Evolutionary conservation across 2,888 invertebrate species (phyloP).

Genomic region (Morpho deidamia): DNA sequence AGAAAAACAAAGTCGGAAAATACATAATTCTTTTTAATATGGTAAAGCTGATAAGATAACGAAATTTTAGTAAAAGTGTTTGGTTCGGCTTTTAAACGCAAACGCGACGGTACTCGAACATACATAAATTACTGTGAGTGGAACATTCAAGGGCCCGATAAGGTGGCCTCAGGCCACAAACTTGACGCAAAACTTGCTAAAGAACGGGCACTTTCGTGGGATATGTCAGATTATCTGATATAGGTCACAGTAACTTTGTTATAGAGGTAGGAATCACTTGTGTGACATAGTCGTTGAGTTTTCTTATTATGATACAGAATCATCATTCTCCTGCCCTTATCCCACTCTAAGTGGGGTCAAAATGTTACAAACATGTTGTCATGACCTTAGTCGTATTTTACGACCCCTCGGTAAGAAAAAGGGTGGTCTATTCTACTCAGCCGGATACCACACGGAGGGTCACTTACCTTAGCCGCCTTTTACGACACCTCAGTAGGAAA

Average conservation of each 20-base stretch:
- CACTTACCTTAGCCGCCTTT: no score
- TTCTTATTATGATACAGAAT: no score
- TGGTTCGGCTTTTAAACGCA: constrained; percentile 18
- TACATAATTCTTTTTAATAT: constrained; percentile 19
- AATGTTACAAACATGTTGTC: no score
- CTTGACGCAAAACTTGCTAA: constrained; percentile 50
- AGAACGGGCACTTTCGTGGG: constrained; percentile 60
- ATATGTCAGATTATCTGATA: constrained; percentile 37
- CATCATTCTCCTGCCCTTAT: no score
- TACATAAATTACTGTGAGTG: constrained; percentile 69
- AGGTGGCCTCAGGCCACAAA: constrained; percentile 46
- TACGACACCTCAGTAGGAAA: no score
- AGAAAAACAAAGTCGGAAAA: constrained; percentile 5
- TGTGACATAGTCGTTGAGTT: background rate
- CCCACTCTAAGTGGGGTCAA: no score
- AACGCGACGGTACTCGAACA: constrained; percentile 32
- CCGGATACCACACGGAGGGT: no score
- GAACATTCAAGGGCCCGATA: constrained; percentile 55
- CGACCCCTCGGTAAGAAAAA: no score
- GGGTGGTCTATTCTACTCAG: no score
- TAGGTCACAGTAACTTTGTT: constrained; percentile 54
- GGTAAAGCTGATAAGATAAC: constrained; percentile 24
- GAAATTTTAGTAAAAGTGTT: constrained; percentile 23
- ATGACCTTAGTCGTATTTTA: no score
- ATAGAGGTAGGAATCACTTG: background rate